Percentiles rank a stretch among this genome's conserved stretches.
phyloP scores from a whole-genome alignment of 2,113 vertebrate genomes.

The Morone chrysops region DNA sequence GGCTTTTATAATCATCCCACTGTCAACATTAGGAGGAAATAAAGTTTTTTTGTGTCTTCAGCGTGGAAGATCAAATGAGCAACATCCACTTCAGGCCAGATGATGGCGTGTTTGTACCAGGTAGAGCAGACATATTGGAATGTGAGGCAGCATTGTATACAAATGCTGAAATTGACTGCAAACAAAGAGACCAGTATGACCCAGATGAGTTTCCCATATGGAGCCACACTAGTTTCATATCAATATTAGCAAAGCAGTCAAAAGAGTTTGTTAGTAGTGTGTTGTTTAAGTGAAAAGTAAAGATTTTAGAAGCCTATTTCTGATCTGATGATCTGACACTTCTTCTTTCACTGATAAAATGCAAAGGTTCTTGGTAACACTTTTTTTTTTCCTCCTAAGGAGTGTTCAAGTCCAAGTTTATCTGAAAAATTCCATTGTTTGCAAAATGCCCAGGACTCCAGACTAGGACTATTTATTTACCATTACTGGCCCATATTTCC shows the following conservation, averaged over 20 bases:
- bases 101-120: conserved; percentile 74
- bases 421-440: conserved; percentile 64
- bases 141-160: background rate
- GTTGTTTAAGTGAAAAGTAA: background rate
- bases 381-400: background rate
- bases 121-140: background rate
- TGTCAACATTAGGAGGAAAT: background rate
- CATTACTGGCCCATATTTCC: conserved; percentile 71
- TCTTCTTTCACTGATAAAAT: background rate
- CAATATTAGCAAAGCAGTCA: too few species aligned
- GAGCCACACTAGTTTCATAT: too few species aligned
- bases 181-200: background rate
- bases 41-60: background rate
- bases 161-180: conserved; percentile 1
- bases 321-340: background rate
- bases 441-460: conserved; percentile 43
- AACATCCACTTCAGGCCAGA: conserved; percentile 60
- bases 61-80: background rate
- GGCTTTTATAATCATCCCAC: too few species aligned
- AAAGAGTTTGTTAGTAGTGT: background rate
- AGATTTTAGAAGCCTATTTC: too few species aligned
- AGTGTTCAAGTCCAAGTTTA: conserved; percentile 59
- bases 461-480: conserved; percentile 72
- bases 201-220: background rate
- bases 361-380: background rate